Evolutionary conservation across 2,113 vertebrate species (phyloP).

Genomic region (Pterocles gutturalis): DNA sequence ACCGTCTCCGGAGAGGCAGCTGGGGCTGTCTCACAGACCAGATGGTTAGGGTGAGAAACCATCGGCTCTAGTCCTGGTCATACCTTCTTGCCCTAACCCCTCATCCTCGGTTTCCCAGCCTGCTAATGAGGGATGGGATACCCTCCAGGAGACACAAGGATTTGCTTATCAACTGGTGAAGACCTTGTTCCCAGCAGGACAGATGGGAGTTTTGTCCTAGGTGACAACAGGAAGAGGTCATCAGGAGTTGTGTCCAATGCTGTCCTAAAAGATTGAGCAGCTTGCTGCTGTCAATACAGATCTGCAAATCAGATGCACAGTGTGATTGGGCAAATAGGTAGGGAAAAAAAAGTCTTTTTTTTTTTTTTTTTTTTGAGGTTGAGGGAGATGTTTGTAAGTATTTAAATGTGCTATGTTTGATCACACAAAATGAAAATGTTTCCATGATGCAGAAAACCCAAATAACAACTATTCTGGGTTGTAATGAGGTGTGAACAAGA

Average conservation of each 20-base stretch:
- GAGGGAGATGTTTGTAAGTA: neutral
- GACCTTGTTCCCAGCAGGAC: neutral
- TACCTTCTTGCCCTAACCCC: neutral
- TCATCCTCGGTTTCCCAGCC: neutral
- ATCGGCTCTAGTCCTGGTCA: neutral
- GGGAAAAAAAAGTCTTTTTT: neutral
- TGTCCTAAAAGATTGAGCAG: neutral
- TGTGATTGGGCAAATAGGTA: fast-evolving
- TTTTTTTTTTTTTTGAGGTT: too few species aligned
- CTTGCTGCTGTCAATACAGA: neutral
- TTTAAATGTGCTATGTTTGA: neutral
- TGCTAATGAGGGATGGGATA: neutral
- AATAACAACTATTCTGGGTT: neutral
- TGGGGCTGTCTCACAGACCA: neutral
- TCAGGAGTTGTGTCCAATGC: neutral
- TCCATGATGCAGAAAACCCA: neutral
- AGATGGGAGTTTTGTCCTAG: neutral
- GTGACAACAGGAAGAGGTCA: neutral
- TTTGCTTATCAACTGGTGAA: neutral
- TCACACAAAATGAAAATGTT: neutral
- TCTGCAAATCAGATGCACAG: neutral
- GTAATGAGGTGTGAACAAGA: neutral
- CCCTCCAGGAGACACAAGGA: neutral
- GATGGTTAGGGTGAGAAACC: neutral
- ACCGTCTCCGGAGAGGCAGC: neutral